These are phyloP conservation scores for Amazona vittata DNA, from an alignment of 2,113 vertebrate genomes.

Conservation along the genomic window DNA sequence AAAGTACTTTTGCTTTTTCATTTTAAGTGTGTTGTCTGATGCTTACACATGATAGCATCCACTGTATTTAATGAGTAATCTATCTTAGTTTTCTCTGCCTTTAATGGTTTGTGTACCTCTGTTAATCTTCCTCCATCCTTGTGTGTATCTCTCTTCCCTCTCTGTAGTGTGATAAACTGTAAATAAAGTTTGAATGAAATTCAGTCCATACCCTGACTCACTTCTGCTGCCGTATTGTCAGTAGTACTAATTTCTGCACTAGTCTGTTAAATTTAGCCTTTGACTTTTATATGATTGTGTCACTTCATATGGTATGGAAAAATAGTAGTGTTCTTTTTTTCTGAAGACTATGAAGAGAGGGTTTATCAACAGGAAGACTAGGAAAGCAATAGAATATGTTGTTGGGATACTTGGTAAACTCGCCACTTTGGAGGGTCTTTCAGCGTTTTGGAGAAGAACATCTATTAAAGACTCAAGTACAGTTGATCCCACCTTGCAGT, in stretches of 20 bases:
- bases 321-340: not conserved
- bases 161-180: not conserved
- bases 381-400: not conserved
- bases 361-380: not conserved
- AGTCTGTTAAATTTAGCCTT: not conserved
- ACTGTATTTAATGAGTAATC: not conserved
- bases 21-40: constrained; percentile 13
- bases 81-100: not conserved
- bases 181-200: not conserved
- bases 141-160: not conserved
- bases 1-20: not conserved
- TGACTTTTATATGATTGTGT: not conserved
- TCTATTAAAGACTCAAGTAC: not conserved
- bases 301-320: not conserved
- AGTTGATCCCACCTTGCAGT: not conserved
- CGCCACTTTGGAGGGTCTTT: not conserved
- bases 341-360: not conserved
- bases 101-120: not conserved
- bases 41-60: not conserved
- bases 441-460: not conserved
- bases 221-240: not conserved
- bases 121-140: not conserved
- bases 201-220: not conserved
- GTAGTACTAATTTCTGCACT: not conserved
- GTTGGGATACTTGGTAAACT: not conserved